phyloP scores from a whole-genome alignment of 2,797 vertebrate species.

The Poecilia wingei region DNA sequence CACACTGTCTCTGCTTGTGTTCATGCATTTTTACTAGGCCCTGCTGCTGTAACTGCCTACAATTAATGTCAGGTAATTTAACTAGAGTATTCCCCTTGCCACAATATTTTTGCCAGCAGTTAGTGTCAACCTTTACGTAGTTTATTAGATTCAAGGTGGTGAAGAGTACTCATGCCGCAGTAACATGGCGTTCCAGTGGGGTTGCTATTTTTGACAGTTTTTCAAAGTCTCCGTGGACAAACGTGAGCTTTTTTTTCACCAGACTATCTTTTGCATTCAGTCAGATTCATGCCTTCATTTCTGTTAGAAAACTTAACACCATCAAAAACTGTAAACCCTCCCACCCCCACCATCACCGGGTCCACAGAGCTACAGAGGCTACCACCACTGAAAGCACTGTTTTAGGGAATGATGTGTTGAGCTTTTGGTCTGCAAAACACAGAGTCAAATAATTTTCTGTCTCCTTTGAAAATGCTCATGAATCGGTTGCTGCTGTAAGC shows the following conservation, averaged over 20 bases:
- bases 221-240: slow-evolving; percentile 9
- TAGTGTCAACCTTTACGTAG: slow-evolving; percentile 38
- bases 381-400: slow-evolving; percentile 21
- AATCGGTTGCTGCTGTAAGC: slow-evolving; percentile 24
- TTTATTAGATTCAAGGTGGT: slow-evolving; percentile 28
- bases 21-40: slow-evolving; percentile 44
- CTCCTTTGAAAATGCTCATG: slow-evolving; percentile 39
- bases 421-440: slow-evolving; percentile 34
- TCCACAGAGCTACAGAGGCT: slow-evolving; percentile 23
- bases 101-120: slow-evolving; percentile 45
- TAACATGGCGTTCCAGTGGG: slow-evolving; percentile 29
- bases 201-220: not conserved
- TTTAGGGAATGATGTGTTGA: slow-evolving; percentile 25
- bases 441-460: slow-evolving; percentile 35
- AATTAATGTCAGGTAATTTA: slow-evolving; percentile 82
- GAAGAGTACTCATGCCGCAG: slow-evolving; percentile 19
- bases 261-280: slow-evolving; percentile 3
- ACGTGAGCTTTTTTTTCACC: slow-evolving; percentile 5
- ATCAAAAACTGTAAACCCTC: not conserved
- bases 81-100: slow-evolving; percentile 73
- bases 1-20: slow-evolving; percentile 44
- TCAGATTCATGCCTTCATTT: slow-evolving; percentile 10
- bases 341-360: too few relatives aligned
- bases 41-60: slow-evolving; percentile 57
- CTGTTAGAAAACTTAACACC: slow-evolving; percentile 13